Evolutionary conservation across 2,113 vertebrate genomes (phyloP).

Genomic region (Riparia riparia): DNA sequence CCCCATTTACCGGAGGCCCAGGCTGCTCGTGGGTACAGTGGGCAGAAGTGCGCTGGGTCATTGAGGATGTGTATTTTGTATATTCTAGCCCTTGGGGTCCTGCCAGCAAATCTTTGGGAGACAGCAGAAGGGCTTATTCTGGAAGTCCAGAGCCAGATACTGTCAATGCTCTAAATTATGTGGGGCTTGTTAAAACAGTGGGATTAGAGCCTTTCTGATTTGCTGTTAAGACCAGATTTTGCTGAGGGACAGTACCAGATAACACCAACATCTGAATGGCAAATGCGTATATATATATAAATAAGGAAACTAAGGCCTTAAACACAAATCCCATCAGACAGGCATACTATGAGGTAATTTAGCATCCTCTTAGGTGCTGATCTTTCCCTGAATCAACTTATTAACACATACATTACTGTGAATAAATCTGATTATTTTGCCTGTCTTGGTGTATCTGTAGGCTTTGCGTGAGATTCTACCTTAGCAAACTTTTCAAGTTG

Average conservation of each 20-base stretch:
- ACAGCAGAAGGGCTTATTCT: not conserved
- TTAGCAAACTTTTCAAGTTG: not conserved
- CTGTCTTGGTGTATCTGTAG: not conserved
- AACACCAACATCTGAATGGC: not conserved
- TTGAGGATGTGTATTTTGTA: fast-evolving
- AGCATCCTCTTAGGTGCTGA: not conserved
- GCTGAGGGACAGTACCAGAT: not conserved
- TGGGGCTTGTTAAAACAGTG: not conserved
- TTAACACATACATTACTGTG: not conserved
- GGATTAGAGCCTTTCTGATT: not conserved
- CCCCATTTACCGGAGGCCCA: fast-evolving
- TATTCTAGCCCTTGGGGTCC: not conserved
- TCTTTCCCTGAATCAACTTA: not conserved
- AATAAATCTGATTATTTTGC: not conserved
- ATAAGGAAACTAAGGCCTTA: not conserved
- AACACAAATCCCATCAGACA: not conserved
- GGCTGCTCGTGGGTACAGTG: fast-evolving
- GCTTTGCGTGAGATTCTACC: not conserved
- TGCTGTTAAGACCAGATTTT: not conserved
- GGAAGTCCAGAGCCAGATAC: not conserved
- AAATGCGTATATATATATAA: not conserved
- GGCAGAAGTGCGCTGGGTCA: not conserved
- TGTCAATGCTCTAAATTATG: not conserved
- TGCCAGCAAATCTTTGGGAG: not conserved
- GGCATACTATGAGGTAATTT: not conserved